Conservation (phyloP, 1,140 invertebrate species). For the Ctenoplectra terminalis region DNA sequence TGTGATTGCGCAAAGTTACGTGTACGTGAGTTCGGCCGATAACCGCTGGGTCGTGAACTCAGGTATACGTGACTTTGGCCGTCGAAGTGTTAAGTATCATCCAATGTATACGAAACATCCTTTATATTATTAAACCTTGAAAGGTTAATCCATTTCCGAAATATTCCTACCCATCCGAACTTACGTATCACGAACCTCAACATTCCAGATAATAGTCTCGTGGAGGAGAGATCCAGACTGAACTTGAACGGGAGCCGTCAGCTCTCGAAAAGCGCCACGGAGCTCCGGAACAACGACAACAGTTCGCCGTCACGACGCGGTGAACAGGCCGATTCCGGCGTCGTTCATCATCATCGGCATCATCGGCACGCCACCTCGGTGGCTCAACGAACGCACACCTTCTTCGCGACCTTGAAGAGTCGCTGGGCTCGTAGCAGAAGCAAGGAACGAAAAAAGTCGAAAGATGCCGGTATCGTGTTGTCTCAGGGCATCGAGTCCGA, state of each 20-base stretch:
- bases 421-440: conserved; percentile 86
- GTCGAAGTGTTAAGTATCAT: no score
- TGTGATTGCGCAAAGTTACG: no score
- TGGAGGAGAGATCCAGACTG: conserved; percentile 71
- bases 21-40: no score
- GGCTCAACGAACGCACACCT: conserved; percentile 88
- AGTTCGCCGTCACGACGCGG: conserved; percentile 63
- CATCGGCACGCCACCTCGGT: conserved; percentile 82
- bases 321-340: conserved; percentile 42
- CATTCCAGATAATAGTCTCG: conserved; percentile 51
- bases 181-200: no score
- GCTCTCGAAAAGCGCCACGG: conserved; percentile 81
- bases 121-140: no score
- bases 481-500: conserved; percentile 83
- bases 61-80: no score
- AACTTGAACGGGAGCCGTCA: conserved; percentile 78
- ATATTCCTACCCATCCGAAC: no score
- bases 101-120: no score
- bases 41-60: no score
- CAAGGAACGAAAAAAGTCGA: conserved; percentile 84
- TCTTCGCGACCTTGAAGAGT: conserved; percentile 88
- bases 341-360: conserved; percentile 72
- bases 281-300: conserved; percentile 74
- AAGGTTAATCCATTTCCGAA: no score
- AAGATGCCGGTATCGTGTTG: conserved; percentile 78